phyloP scores from a whole-genome alignment of 2,113 vertebrate species.

The Gyps fulvus region DNA sequence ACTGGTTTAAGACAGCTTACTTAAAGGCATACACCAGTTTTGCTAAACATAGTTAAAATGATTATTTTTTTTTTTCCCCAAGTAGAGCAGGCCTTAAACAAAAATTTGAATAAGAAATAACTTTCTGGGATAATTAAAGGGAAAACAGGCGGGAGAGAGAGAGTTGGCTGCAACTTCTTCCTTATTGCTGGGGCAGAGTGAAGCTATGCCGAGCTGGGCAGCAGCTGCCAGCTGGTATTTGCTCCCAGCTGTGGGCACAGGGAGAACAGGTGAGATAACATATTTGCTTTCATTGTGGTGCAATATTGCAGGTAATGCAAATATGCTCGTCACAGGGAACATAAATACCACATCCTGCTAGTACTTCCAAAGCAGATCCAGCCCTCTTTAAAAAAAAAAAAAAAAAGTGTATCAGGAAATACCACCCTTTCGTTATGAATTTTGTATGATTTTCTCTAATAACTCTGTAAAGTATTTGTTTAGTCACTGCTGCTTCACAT shows the following conservation, averaged over 20 bases:
- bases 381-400: not conserved
- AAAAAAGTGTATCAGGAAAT: not conserved
- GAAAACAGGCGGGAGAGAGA: not conserved
- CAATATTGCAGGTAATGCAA: not conserved
- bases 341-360: not conserved
- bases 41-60: not conserved
- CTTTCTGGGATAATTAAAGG: not conserved
- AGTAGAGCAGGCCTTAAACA: not conserved
- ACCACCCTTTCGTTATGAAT: not conserved
- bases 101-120: not conserved
- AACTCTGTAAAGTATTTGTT: not conserved
- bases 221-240: not conserved
- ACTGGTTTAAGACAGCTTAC: not conserved
- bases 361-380: not conserved
- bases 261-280: not conserved
- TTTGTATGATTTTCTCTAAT: not conserved
- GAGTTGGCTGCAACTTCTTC: not conserved
- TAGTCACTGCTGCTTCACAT: not conserved
- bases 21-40: not conserved
- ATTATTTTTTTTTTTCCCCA: not conserved
- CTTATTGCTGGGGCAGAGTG: not conserved
- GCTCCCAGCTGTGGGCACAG: not conserved
- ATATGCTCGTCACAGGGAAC: not conserved
- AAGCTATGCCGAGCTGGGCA: not conserved
- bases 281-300: not conserved